phyloP scores from a whole-genome alignment of 2,888 invertebrate genomes.

The Cheilosia pagana region DNA sequence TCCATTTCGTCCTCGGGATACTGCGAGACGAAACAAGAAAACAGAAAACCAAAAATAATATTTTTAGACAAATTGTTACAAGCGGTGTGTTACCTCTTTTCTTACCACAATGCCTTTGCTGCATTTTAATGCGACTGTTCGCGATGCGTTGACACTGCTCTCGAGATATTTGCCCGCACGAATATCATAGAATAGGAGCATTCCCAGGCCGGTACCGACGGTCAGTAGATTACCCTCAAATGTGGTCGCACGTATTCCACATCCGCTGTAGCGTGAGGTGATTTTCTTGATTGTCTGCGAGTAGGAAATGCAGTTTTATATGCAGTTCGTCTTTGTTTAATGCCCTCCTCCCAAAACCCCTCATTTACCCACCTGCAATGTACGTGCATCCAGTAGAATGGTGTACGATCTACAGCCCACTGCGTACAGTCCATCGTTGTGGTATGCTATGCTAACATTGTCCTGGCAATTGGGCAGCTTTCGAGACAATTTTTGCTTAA shows the following conservation, averaged over 20 bases:
- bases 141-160: constrained; percentile 93
- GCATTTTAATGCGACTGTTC: constrained; percentile 93
- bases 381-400: constrained; percentile 93
- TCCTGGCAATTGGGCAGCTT: constrained; percentile 95
- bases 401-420: constrained; percentile 97
- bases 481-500: constrained; percentile 93
- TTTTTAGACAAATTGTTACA: constrained; percentile 39
- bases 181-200: constrained; percentile 96
- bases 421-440: constrained; percentile 94
- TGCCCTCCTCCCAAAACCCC: too few relatives aligned
- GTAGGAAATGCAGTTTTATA: not conserved
- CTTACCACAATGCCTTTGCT: constrained; percentile 94
- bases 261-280: constrained; percentile 93
- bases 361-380: constrained; percentile 86
- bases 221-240: constrained; percentile 96
- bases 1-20: constrained; percentile 94
- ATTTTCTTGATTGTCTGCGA: constrained; percentile 89
- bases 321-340: too few relatives aligned
- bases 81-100: constrained; percentile 66
- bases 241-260: constrained; percentile 95
- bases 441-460: constrained; percentile 95
- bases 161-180: constrained; percentile 95
- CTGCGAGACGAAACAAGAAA: constrained; percentile 83
- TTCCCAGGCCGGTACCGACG: constrained; percentile 96
- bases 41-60: constrained; percentile 39